phyloP scores from a whole-genome alignment of 1,140 invertebrate genomes.

The Microvelia longipes region DNA sequence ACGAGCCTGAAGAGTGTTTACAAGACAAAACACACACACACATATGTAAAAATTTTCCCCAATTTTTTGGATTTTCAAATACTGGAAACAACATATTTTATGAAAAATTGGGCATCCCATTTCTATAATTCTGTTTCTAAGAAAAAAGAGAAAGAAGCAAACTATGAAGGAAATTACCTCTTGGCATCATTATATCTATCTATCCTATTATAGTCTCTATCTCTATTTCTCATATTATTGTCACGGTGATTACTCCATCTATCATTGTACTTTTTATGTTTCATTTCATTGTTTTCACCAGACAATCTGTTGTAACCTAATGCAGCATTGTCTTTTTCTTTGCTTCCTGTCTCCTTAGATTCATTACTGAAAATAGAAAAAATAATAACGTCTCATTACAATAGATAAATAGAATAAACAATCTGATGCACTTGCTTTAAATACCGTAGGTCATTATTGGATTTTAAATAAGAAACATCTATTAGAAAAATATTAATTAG shows the following conservation, averaged over 20 bases:
- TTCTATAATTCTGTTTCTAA: not conserved
- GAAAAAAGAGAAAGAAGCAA: no score
- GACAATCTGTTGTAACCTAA: not conserved
- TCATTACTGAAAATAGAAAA: slow-evolving; percentile 4
- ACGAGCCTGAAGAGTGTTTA: not conserved
- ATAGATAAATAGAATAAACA: not conserved
- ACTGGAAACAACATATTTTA: not conserved
- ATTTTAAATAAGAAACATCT: no score
- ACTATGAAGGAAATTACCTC: no score
- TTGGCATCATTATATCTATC: not conserved
- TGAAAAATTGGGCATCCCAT: not conserved
- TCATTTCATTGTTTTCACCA: not conserved
- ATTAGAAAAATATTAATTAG: not conserved
- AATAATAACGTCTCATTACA: not conserved
- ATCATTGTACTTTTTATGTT: slow-evolving; percentile 5
- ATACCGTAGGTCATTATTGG: no score
- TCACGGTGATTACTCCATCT: slow-evolving; percentile 9
- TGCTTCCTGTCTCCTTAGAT: slow-evolving; percentile 9
- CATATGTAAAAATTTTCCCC: not conserved
- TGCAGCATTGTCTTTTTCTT: slow-evolving; percentile 8
- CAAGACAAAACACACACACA: not conserved
- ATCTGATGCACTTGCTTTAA: not conserved
- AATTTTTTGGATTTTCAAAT: not conserved
- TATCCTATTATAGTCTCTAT: slow-evolving; percentile 3
- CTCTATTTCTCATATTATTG: slow-evolving; percentile 6